phyloP scores from a whole-genome alignment of 2,113 vertebrate genomes.

The Ploceus nigricollis region DNA sequence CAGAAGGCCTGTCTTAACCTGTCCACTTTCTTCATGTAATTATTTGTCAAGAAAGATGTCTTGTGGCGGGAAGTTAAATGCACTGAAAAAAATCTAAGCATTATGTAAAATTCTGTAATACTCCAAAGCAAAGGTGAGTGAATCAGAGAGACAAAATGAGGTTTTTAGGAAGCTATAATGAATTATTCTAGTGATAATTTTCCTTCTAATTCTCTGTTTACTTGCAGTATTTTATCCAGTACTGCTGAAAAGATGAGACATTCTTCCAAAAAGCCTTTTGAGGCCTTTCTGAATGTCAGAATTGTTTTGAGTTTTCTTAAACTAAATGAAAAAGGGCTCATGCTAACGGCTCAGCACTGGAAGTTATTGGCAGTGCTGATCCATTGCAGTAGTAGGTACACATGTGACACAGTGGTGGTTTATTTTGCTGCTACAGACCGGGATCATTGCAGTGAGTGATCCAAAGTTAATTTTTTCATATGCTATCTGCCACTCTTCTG shows the following conservation, averaged over 20 bases:
- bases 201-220: background rate
- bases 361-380: rapidly evolving
- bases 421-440: background rate
- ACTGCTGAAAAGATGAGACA: background rate
- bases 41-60: background rate
- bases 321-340: background rate
- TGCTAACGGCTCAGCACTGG: background rate
- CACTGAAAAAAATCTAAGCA: background rate
- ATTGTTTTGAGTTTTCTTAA: background rate
- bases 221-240: background rate
- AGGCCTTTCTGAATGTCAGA: background rate
- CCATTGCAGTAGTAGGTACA: background rate
- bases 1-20: background rate
- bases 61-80: background rate
- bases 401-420: rapidly evolving
- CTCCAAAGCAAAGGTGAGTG: background rate
- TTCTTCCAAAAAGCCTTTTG: background rate
- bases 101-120: background rate
- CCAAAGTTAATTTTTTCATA: background rate
- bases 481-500: background rate
- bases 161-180: background rate
- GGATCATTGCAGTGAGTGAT: background rate
- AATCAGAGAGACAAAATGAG: background rate
- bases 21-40: background rate
- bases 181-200: background rate